Conservation (phyloP, 2,797 vertebrate species). For the Chaetodon trifasciatus region DNA sequence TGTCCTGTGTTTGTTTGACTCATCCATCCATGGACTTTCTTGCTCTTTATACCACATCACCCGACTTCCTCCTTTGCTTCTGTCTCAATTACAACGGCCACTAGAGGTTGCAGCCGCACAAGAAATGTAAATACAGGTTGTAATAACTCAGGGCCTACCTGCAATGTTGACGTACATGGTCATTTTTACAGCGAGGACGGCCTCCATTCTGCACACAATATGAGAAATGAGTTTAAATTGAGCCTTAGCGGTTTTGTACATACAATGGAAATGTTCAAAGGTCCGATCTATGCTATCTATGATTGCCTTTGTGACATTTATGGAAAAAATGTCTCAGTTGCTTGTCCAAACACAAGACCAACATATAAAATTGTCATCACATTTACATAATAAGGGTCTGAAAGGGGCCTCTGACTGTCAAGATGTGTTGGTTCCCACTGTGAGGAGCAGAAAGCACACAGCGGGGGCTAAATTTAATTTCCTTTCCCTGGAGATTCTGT, state of each 20-base stretch:
- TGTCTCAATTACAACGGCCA: too few species aligned
- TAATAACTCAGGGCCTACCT: too few species aligned
- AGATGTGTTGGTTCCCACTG: background rate
- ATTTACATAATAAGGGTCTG: conserved; percentile 10
- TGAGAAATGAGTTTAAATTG: too few species aligned
- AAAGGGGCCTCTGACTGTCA: conserved; percentile 9
- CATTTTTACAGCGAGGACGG: too few species aligned
- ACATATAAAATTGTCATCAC: background rate
- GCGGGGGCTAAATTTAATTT: conserved; percentile 41
- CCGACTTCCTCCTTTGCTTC: too few species aligned
- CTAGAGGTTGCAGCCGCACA: too few species aligned
- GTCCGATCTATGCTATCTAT: background rate
- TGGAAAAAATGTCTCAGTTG: background rate
- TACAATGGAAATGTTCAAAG: background rate
- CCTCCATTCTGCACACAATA: background rate
- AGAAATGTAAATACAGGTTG: too few species aligned
- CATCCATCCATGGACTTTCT: too few species aligned
- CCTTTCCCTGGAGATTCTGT: conserved; percentile 34
- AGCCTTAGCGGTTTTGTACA: too few species aligned
- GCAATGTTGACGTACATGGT: too few species aligned
- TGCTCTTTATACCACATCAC: too few species aligned
- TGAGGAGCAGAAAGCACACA: conserved; percentile 5
- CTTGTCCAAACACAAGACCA: background rate
- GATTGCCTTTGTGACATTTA: conserved; percentile 6
- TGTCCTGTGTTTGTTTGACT: too few species aligned